Evolutionary conservation across 2,797 vertebrate genomes (phyloP).

Genomic region (Lophura swinhoii): DNA sequence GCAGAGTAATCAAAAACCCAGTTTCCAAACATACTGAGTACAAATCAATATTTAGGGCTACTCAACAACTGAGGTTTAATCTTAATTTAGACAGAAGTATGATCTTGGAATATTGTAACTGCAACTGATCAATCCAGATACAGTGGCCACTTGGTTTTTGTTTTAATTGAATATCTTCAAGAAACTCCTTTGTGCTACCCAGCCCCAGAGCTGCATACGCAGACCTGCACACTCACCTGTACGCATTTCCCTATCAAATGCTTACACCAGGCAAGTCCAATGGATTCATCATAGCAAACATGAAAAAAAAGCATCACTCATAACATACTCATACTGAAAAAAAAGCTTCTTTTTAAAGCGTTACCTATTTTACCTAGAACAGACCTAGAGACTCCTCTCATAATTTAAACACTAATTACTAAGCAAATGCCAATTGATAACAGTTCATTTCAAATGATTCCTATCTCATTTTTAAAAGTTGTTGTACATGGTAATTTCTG

Average conservation of each 20-base stretch:
- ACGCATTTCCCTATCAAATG: not conserved
- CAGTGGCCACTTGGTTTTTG: not conserved
- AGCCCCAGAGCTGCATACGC: not conserved
- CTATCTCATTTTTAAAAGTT: not conserved
- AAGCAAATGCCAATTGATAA: not conserved
- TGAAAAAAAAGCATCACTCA: not conserved
- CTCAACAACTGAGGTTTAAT: not conserved
- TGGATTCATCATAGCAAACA: not conserved
- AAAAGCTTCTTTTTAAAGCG: not conserved
- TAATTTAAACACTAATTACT: not conserved
- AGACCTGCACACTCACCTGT: rapidly evolving
- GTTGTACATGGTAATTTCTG: not conserved
- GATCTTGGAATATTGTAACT: not conserved
- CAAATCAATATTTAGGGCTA: not conserved
- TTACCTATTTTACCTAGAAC: not conserved
- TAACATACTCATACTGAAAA: not conserved
- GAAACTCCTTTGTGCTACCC: not conserved
- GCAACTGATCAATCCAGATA: not conserved
- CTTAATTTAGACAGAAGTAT: not conserved
- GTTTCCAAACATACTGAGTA: not conserved
- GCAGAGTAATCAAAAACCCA: not conserved
- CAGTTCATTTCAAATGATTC: not conserved
- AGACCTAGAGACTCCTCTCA: not conserved
- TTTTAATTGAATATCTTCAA: not conserved
- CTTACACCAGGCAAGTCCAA: not conserved